phyloP scores from a whole-genome alignment of 2,113 vertebrate species.

The Alosa alosa region DNA sequence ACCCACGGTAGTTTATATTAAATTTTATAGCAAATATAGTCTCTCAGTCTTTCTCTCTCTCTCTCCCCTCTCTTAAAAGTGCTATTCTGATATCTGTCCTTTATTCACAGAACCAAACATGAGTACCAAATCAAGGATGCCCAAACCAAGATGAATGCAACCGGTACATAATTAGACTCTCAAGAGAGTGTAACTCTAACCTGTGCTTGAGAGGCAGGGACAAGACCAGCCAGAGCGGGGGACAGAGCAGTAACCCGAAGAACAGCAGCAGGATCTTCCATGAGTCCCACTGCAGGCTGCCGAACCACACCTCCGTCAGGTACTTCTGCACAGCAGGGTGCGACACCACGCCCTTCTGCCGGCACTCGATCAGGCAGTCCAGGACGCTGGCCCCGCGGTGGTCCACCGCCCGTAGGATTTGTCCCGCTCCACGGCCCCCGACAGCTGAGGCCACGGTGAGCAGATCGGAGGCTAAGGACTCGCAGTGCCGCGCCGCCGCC shows the following conservation, averaged over 20 bases:
- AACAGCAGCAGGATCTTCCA: conserved; percentile 62
- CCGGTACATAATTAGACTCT: neutral
- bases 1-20: too few relatives aligned
- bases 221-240: conserved; percentile 57
- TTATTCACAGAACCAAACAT: too few relatives aligned
- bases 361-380: conserved; percentile 60
- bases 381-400: conserved; percentile 52
- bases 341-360: conserved; percentile 59
- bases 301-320: conserved; percentile 63
- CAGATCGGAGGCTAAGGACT: conserved; percentile 59
- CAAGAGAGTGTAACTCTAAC: conserved; percentile 36
- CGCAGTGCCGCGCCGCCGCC: conserved; percentile 56
- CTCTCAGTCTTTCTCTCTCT: too few relatives aligned
- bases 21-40: too few relatives aligned
- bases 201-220: conserved; percentile 60
- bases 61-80: too few relatives aligned
- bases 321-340: conserved; percentile 64
- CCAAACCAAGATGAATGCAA: neutral
- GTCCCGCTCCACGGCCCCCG: conserved; percentile 45
- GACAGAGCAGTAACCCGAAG: conserved; percentile 56
- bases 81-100: too few relatives aligned
- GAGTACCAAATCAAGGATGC: neutral
- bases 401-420: conserved; percentile 55
- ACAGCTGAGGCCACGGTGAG: conserved; percentile 50
- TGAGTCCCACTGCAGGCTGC: conserved; percentile 54